phyloP scores from a whole-genome alignment of 2,888 invertebrate genomes.

The Xiphydria camelus region DNA sequence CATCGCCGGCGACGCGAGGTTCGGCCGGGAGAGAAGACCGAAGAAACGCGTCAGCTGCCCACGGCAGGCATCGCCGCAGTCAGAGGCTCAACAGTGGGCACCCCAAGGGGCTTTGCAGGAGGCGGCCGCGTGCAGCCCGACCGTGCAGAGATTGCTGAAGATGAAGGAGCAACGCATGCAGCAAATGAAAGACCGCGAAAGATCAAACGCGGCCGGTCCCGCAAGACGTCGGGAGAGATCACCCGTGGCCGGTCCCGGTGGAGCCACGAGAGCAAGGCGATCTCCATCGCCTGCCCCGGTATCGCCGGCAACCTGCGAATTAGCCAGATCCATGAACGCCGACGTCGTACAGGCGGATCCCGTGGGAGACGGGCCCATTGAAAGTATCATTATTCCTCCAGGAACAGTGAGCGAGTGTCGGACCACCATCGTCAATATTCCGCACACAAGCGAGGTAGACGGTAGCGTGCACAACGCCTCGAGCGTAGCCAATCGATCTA shows the following conservation, averaged over 20 bases:
- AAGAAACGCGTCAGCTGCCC: neutral
- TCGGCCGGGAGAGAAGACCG: slow-evolving; percentile 12
- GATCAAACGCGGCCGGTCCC: neutral
- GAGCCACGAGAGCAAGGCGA: no score
- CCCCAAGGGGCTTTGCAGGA: slow-evolving; percentile 2
- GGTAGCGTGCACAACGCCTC: no score
- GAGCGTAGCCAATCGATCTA: slow-evolving; percentile 32
- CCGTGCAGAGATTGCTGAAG: neutral
- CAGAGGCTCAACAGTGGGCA: slow-evolving; percentile 1
- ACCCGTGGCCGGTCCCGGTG: no score
- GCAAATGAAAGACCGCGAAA: neutral
- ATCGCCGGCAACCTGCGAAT: slow-evolving; percentile 29
- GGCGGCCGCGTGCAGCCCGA: neutral
- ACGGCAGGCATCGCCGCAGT: neutral
- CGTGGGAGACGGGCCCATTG: slow-evolving; percentile 35
- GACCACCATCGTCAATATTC: slow-evolving; percentile 40
- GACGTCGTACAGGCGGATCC: slow-evolving; percentile 41
- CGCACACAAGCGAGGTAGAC: slow-evolving; percentile 14
- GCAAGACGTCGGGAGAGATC: no score
- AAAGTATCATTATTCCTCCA: slow-evolving; percentile 43
- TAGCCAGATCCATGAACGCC: slow-evolving; percentile 40
- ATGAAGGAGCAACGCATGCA: neutral
- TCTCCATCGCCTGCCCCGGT: no score
- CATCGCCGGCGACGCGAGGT: slow-evolving; percentile 31
- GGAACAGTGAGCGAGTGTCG: slow-evolving; percentile 33